Conservation (phyloP, 2,113 vertebrate genomes). For the Eretmochelys imbricata region DNA sequence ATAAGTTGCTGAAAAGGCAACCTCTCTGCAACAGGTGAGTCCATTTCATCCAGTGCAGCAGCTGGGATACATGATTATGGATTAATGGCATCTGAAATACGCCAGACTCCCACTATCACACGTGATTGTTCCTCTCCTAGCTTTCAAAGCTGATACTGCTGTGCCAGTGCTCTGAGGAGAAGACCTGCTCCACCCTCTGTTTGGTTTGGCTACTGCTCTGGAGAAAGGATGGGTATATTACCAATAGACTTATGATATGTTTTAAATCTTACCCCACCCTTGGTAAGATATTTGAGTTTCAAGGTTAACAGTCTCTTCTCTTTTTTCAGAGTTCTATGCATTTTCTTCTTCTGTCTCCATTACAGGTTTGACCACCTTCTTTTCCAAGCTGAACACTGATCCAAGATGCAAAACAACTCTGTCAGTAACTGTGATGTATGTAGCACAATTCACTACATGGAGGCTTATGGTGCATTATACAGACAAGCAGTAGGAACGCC, state of each 20-base stretch:
- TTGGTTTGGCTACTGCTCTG: slow-evolving; percentile 53
- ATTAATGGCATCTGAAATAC: slow-evolving; percentile 65
- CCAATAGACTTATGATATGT: slow-evolving; percentile 26
- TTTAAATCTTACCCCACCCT: slow-evolving; percentile 19
- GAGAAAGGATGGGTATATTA: slow-evolving; percentile 37
- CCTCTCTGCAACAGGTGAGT: slow-evolving; percentile 67
- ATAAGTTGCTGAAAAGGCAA: background rate
- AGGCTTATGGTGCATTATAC: background rate
- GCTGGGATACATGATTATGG: slow-evolving; percentile 23
- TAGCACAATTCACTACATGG: background rate
- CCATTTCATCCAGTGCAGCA: slow-evolving; percentile 47
- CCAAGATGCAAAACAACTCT: background rate
- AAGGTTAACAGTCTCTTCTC: slow-evolving; percentile 36
- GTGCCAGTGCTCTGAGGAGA: slow-evolving; percentile 61
- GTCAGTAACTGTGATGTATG: background rate
- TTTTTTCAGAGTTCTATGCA: background rate
- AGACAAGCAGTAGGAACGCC: background rate
- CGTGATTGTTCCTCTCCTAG: slow-evolving; percentile 65
- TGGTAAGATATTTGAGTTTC: slow-evolving; percentile 24
- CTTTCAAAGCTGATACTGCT: background rate
- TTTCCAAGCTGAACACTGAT: background rate
- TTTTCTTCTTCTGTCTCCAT: background rate
- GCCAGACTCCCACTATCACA: slow-evolving; percentile 53
- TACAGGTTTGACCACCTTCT: background rate
- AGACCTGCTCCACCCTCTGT: slow-evolving; percentile 67